Conservation (phyloP, 2,797 vertebrate genomes). For the Phalanger gymnotis region DNA sequence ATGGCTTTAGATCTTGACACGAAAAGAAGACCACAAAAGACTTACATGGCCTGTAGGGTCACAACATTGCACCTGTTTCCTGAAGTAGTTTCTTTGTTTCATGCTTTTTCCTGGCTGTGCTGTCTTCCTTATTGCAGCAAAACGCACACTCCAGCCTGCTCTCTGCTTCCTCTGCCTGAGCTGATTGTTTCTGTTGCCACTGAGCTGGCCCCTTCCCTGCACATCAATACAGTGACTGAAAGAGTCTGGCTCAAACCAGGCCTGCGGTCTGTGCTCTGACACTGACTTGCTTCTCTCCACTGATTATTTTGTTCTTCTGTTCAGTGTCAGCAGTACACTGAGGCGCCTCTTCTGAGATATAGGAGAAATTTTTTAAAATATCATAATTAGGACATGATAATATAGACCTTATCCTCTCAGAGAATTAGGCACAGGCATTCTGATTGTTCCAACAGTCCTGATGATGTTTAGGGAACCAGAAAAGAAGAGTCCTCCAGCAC, state of each 20-base stretch:
- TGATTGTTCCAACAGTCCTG: background rate
- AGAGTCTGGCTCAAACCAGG: background rate
- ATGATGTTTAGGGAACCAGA: background rate
- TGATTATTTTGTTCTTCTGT: background rate
- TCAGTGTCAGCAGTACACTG: background rate
- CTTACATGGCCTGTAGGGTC: background rate
- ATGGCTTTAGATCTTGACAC: background rate
- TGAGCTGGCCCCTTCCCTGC: background rate
- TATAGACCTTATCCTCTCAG: background rate
- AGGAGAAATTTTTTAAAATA: constrained; percentile 8
- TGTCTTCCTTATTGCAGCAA: rapidly evolving
- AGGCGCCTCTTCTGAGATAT: background rate
- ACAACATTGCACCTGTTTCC: background rate
- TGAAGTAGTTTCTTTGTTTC: background rate
- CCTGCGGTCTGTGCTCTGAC: background rate
- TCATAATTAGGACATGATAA: background rate
- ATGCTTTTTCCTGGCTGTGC: no score
- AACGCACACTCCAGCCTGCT: background rate
- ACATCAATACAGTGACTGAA: background rate
- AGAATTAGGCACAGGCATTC: background rate
- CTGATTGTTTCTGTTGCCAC: background rate
- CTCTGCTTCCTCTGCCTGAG: background rate
- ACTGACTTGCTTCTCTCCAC: background rate
- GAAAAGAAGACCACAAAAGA: background rate
- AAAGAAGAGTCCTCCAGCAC: background rate